Percentiles rank a stretch among this genome's conserved stretches.
Evolutionary conservation across 2,797 vertebrate genomes (phyloP).

Genomic region (Petrocephalus sullivani): DNA sequence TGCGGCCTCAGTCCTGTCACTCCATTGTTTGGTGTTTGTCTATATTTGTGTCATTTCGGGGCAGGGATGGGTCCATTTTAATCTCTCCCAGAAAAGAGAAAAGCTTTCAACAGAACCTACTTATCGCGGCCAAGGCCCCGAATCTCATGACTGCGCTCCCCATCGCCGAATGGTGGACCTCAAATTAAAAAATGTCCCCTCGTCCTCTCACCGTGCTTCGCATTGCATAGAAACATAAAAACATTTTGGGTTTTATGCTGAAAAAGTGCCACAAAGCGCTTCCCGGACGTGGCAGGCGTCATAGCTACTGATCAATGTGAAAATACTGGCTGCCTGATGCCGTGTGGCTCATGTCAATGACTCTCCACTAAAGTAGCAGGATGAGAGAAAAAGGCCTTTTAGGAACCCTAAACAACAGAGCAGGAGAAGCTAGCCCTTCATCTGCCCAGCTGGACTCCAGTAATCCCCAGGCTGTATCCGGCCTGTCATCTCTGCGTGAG

Average conservation of each 20-base stretch:
- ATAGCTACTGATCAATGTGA: not conserved
- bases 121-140: not conserved
- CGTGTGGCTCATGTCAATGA: not conserved
- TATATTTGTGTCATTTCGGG: not conserved
- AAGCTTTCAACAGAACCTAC: not conserved
- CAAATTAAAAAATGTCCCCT: not conserved
- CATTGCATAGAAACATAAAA: not conserved
- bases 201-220: not conserved
- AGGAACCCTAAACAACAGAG: not conserved
- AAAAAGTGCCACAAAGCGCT: not conserved
- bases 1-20: not conserved
- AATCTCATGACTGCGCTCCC: not conserved
- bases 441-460: slow-evolving; percentile 7
- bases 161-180: not conserved
- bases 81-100: not conserved
- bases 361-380: not conserved
- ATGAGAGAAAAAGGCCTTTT: not conserved
- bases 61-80: not conserved
- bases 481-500: not conserved
- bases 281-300: not conserved
- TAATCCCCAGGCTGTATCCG: not conserved
- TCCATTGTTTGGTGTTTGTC: not conserved
- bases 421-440: not conserved
- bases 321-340: not conserved
- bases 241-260: not conserved